Conservation (phyloP, 2,888 invertebrate species). For the Mongoloraphidia duomilia region DNA sequence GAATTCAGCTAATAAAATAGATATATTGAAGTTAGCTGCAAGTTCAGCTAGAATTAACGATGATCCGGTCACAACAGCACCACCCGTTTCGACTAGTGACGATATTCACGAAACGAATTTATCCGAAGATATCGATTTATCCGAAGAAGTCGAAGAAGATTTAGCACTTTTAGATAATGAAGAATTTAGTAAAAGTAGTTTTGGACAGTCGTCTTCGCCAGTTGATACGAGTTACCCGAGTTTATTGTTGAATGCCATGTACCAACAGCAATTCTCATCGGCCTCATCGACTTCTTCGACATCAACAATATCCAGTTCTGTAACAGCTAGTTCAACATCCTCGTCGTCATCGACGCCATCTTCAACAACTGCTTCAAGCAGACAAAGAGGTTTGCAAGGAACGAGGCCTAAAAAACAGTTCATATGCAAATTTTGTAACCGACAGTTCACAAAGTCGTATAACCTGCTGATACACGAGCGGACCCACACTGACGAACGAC, state of each 20-base stretch:
- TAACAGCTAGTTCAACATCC: conserved; percentile 29
- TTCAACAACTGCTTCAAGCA: conserved; percentile 23
- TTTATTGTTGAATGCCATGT: conserved; percentile 52
- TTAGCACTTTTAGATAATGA: conserved; percentile 60
- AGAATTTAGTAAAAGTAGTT: conserved; percentile 34
- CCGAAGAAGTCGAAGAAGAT: conserved; percentile 61
- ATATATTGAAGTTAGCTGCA: conserved; percentile 50
- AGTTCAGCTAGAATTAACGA: conserved; percentile 27
- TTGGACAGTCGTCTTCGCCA: conserved; percentile 33
- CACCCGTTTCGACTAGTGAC: conserved; percentile 19
- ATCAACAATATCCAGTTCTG: conserved; percentile 30
- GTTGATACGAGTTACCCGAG: conserved; percentile 56
- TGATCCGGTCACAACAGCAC: conserved; percentile 16
- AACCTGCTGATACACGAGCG: conserved; percentile 94
- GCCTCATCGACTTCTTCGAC: conserved; percentile 34
- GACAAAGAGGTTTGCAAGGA: conserved; percentile 33
- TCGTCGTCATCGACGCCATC: conserved; percentile 28
- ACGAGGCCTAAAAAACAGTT: conserved; percentile 69
- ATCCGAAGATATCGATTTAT: conserved; percentile 48
- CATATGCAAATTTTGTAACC: conserved; percentile 94
- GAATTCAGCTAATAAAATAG: conserved; percentile 39
- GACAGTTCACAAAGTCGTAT: conserved; percentile 96
- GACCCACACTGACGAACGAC: conserved; percentile 93
- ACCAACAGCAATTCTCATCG: conserved; percentile 40
- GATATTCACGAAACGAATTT: conserved; percentile 24